Conservation (phyloP, 2,113 vertebrate genomes). For the Dromaius novaehollandiae region DNA sequence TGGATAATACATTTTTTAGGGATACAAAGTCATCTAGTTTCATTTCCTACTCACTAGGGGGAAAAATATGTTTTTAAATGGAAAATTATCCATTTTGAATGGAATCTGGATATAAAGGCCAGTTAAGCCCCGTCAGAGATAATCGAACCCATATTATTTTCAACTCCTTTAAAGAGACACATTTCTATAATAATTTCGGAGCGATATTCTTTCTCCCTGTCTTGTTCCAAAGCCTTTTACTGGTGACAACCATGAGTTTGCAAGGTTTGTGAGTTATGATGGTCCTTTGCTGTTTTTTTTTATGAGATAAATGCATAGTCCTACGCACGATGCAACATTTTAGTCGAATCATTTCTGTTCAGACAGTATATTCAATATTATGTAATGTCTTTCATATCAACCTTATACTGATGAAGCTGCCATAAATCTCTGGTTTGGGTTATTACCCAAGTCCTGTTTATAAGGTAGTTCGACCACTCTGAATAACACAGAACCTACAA, state of each 20-base stretch:
- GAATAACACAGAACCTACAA: neutral
- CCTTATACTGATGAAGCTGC: neutral
- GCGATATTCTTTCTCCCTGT: neutral
- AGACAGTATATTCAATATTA: neutral
- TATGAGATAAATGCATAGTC: neutral
- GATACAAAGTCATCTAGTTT: conserved; percentile 24
- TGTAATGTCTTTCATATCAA: neutral
- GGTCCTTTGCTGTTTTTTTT: conserved; percentile 14
- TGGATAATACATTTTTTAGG: conserved; percentile 37
- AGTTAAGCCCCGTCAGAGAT: conserved; percentile 43
- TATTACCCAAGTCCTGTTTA: neutral
- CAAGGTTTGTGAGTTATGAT: neutral
- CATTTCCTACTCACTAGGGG: neutral
- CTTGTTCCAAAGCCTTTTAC: neutral
- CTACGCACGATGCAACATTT: neutral
- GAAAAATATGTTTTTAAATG: conserved; percentile 45
- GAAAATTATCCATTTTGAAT: conserved; percentile 39
- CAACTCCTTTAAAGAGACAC: conserved; percentile 1
- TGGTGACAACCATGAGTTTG: neutral
- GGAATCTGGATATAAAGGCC: conserved; percentile 22
- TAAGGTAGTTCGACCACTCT: neutral
- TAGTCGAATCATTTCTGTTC: neutral
- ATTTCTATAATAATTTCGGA: neutral
- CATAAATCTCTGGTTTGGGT: neutral
- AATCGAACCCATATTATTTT: conserved; percentile 32